Conservation (phyloP, 1,140 invertebrate genomes). For the Aphelenchoides avenae region DNA sequence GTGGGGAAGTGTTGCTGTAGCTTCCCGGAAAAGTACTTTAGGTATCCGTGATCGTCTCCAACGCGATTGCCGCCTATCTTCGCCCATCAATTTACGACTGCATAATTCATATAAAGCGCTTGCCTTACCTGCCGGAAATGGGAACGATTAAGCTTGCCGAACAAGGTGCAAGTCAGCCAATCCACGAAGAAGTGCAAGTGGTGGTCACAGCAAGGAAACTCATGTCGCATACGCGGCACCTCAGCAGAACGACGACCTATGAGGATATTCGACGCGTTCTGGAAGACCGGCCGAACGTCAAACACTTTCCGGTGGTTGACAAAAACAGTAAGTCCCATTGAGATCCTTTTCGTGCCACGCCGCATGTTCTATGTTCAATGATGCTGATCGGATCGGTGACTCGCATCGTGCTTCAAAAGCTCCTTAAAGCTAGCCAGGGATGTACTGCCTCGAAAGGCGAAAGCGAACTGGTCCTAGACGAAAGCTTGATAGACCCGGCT, state of each 20-base stretch:
- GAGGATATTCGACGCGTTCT: slow-evolving; percentile 38
- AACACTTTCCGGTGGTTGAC: slow-evolving; percentile 38
- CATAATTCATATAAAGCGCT: slow-evolving; percentile 91
- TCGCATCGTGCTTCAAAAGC: background rate
- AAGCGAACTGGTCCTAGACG: slow-evolving; percentile 75
- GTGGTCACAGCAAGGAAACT: slow-evolving; percentile 45
- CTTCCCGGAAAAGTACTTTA: no score
- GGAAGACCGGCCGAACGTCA: slow-evolving; percentile 27
- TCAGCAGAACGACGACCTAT: slow-evolving; percentile 39
- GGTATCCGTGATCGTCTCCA: slow-evolving; percentile 79
- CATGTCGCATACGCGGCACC: slow-evolving; percentile 32
- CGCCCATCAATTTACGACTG: slow-evolving; percentile 95
- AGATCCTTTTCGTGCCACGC: background rate
- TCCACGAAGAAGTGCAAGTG: slow-evolving; percentile 40
- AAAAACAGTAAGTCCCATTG: background rate
- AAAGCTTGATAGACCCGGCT: slow-evolving; percentile 86
- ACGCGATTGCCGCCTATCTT: slow-evolving; percentile 81
- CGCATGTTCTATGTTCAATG: background rate
- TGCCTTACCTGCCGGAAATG: slow-evolving; percentile 73
- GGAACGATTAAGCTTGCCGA: slow-evolving; percentile 16
- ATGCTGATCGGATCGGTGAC: background rate
- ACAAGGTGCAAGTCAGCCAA: slow-evolving; percentile 26
- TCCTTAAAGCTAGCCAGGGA: background rate
- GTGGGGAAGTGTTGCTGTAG: background rate
- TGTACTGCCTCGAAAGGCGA: background rate